Evolutionary conservation across 2,888 invertebrate genomes (phyloP).

Genomic region (Aphrophora alni): DNA sequence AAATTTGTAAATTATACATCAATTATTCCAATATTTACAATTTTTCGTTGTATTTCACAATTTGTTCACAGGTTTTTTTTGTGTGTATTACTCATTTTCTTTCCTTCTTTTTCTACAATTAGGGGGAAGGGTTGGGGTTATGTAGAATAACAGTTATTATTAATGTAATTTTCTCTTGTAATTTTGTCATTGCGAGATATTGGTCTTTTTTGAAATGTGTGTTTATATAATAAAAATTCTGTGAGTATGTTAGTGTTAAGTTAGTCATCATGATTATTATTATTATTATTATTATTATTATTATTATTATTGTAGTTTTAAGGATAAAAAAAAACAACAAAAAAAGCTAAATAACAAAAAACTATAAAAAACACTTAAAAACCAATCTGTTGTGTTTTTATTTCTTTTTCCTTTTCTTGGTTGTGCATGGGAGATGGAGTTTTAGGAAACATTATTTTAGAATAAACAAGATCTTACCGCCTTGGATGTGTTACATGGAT

Average conservation of each 20-base stretch:
- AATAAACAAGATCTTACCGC: too few relatives aligned
- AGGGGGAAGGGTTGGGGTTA: not conserved
- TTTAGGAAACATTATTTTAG: too few relatives aligned
- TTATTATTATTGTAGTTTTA: constrained; percentile 2
- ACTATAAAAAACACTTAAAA: not conserved
- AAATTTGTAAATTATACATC: not conserved
- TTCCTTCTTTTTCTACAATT: not conserved
- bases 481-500: too few relatives aligned
- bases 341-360: constrained; percentile 6
- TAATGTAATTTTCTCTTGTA: not conserved
- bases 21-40: not conserved
- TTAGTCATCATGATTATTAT: not conserved
- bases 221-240: not conserved
- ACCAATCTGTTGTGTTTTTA: not conserved
- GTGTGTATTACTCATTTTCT: not conserved
- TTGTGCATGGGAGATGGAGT: too few relatives aligned
- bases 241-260: not conserved
- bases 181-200: not conserved
- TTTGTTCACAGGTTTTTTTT: not conserved
- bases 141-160: not conserved
- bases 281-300: not conserved
- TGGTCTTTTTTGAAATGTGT: not conserved
- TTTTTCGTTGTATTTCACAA: not conserved
- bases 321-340: not conserved
- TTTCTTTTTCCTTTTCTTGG: not conserved